Percentiles rank a stretch among this genome's conserved stretches.
Evolutionary conservation across 2,113 vertebrate genomes (phyloP).

Genomic region (Mugil cephalus): DNA sequence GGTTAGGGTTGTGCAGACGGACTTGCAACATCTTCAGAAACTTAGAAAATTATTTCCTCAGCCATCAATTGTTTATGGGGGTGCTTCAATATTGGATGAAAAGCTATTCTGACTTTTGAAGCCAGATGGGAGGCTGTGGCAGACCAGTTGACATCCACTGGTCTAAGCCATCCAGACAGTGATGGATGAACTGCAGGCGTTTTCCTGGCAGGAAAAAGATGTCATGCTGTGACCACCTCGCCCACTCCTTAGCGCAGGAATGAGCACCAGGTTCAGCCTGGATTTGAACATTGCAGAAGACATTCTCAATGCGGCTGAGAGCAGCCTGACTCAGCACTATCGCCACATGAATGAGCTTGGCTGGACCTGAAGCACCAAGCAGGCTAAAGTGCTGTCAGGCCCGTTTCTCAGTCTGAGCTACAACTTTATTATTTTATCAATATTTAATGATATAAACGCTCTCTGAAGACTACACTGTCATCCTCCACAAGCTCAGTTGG

Average conservation of each 20-base stretch:
- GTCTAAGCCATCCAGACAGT: conserved; percentile 1
- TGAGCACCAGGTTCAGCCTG: conserved; percentile 27
- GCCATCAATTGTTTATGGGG: too few relatives aligned
- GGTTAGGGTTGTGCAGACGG: too few relatives aligned
- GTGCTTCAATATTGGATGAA: too few relatives aligned
- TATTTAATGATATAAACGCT: conserved; percentile 67
- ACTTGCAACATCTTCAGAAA: too few relatives aligned
- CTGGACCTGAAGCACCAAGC: conserved; percentile 16
- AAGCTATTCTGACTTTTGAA: too few relatives aligned
- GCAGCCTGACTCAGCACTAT: conserved; percentile 61
- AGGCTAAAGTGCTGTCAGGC: conserved; percentile 46
- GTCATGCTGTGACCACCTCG: conserved; percentile 15
- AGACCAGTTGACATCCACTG: background rate
- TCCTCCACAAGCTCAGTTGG: conserved; percentile 39
- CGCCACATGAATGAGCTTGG: conserved; percentile 33
- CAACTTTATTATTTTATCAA: conserved; percentile 65
- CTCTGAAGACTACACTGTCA: conserved; percentile 40
- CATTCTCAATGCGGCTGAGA: conserved; percentile 45
- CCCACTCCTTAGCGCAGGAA: conserved; percentile 3
- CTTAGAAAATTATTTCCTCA: too few relatives aligned
- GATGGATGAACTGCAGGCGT: conserved; percentile 6
- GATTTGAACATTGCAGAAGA: conserved; percentile 39
- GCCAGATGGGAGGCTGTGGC: too few relatives aligned
- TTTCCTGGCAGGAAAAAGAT: conserved; percentile 2
- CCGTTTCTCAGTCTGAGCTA: conserved; percentile 33